phyloP scores from a whole-genome alignment of 1,140 invertebrate genomes.

The Sipha flava region DNA sequence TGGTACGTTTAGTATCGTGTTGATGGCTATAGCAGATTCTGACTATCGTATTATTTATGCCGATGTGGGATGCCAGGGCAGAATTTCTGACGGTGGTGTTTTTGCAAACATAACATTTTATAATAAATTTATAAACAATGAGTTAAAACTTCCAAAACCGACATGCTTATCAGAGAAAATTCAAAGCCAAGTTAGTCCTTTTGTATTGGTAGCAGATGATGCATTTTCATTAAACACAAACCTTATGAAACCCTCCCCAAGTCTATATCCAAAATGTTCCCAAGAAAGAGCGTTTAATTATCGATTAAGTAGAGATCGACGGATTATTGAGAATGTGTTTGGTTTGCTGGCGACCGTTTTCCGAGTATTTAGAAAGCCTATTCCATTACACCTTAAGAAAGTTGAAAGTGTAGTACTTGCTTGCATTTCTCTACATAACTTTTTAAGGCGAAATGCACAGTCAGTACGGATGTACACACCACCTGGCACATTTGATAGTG shows the following conservation, averaged over 20 bases:
- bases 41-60: slow-evolving; percentile 41
- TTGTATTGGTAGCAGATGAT: slow-evolving; percentile 24
- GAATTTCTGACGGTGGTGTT: slow-evolving; percentile 42
- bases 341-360: slow-evolving; percentile 40
- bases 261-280: not conserved
- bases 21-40: slow-evolving; percentile 42
- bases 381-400: slow-evolving; percentile 30
- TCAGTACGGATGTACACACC: not conserved
- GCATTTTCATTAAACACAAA: slow-evolving; percentile 11
- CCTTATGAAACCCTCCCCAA: slow-evolving; percentile 22
- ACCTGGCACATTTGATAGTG: not conserved
- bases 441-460: not conserved
- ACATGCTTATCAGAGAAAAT: not conserved
- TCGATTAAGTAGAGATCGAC: slow-evolving; percentile 41
- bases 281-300: slow-evolving; percentile 43
- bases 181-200: not conserved
- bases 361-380: slow-evolving; percentile 25
- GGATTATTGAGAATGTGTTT: slow-evolving; percentile 37
- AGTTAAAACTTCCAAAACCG: not conserved
- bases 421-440: slow-evolving; percentile 27
- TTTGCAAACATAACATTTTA: not conserved
- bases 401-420: slow-evolving; percentile 26
- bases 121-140: not conserved
- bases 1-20: slow-evolving; percentile 44
- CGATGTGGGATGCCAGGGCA: slow-evolving; percentile 33